Evolutionary conservation across 2,113 vertebrate genomes (phyloP).

Genomic region (Columba janthina): DNA sequence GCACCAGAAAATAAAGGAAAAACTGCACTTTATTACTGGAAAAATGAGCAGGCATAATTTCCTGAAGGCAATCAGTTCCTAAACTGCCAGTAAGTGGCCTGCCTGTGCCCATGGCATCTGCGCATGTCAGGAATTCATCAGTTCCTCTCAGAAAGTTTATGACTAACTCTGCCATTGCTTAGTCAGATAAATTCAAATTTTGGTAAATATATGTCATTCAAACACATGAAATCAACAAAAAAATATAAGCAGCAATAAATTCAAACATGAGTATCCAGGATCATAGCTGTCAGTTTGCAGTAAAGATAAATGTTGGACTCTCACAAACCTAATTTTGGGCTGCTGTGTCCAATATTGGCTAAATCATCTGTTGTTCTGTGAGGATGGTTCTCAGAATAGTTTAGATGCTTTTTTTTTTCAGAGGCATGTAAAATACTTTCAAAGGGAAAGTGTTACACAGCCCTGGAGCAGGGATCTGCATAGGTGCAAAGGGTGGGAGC

Average conservation of each 20-base stretch:
- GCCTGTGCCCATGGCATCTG: background rate
- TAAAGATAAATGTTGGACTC: background rate
- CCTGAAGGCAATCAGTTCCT: background rate
- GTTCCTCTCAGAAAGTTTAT: background rate
- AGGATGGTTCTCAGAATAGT: background rate
- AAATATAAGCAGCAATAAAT: background rate
- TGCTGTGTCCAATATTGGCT: background rate
- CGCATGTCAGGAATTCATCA: background rate
- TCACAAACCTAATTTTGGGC: background rate
- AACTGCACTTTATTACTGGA: background rate
- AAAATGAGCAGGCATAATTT: background rate
- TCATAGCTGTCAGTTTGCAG: background rate
- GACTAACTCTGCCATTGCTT: background rate
- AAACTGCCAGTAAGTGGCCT: background rate
- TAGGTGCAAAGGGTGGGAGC: background rate
- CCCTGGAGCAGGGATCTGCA: background rate
- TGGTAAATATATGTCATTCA: background rate
- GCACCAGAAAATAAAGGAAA: background rate
- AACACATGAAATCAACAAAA: background rate
- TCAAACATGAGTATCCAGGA: background rate
- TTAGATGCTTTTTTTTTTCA: background rate
- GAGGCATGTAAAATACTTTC: background rate
- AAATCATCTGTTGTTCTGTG: background rate
- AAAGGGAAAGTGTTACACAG: background rate
- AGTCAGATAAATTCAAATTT: background rate